Conservation (phyloP, 1,140 invertebrate species). For the Luehdorfia chinensis region DNA sequence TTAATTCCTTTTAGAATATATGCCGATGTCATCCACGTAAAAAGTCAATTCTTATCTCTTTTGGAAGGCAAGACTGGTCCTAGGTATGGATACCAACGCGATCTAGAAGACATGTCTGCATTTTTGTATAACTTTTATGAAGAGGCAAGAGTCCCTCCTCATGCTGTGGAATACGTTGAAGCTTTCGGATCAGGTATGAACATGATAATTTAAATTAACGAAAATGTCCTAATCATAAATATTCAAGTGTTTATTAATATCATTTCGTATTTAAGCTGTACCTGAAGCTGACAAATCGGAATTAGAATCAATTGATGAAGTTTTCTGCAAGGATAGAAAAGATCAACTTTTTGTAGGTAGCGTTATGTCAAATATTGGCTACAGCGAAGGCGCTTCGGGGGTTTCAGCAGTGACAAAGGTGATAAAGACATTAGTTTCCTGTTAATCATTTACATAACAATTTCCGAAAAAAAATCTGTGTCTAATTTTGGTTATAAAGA, state of each 20-base stretch:
- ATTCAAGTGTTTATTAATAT: no score
- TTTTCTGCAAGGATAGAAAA: constrained; percentile 64
- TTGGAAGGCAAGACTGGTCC: constrained; percentile 21
- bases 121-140: constrained; percentile 81
- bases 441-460: no score
- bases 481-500: no score
- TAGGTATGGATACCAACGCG: constrained; percentile 73
- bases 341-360: constrained; percentile 82
- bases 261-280: constrained; percentile 37
- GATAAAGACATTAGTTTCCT: no score
- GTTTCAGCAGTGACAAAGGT: constrained; percentile 79
- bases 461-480: no score
- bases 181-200: constrained; percentile 82
- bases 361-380: constrained; percentile 86
- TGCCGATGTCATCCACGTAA: constrained; percentile 82
- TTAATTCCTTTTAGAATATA: constrained; percentile 81
- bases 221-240: no score
- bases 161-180: constrained; percentile 83
- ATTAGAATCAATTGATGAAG: constrained; percentile 42
- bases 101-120: constrained; percentile 67
- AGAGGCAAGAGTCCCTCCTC: constrained; percentile 80
- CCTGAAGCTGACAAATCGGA: constrained; percentile 59
- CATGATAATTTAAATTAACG: no score
- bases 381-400: constrained; percentile 81
- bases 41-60: constrained; percentile 71